phyloP scores from a whole-genome alignment of 2,797 vertebrate genomes.

The Peromyscus eremicus region DNA sequence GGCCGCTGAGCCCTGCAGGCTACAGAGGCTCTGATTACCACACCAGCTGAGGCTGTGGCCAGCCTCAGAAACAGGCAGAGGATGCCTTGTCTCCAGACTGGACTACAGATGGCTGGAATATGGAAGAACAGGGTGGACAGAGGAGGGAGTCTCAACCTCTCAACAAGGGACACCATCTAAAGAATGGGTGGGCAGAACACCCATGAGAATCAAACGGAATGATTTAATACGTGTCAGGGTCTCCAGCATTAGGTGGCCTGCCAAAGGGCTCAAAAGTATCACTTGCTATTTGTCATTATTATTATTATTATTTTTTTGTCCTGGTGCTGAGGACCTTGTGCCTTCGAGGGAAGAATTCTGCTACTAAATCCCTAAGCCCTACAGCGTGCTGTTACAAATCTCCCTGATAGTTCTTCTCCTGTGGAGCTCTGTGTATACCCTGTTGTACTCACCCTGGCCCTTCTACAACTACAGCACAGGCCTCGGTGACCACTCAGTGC shows the following conservation, averaged over 20 bases:
- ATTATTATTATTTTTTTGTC: neutral
- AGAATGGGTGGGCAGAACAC: fast-evolving
- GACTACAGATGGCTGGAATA: fast-evolving
- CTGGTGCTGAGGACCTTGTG: neutral
- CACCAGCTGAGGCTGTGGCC: neutral
- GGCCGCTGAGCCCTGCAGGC: neutral
- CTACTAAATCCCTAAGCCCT: neutral
- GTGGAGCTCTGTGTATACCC: neutral
- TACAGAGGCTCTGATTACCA: neutral
- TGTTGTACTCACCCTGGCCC: neutral
- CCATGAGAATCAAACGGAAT: neutral
- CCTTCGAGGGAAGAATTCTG: neutral
- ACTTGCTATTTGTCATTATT: neutral
- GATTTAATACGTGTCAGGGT: neutral
- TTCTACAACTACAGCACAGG: neutral
- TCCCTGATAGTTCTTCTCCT: neutral
- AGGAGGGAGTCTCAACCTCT: neutral
- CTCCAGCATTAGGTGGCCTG: neutral
- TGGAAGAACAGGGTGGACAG: neutral
- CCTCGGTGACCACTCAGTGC: neutral
- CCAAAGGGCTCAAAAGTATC: neutral
- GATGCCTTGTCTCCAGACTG: neutral
- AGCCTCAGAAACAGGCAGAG: neutral
- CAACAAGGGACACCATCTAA: neutral
- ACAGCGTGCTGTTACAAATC: neutral